Conservation (phyloP, 2,797 vertebrate species). For the Eospalax fontanierii region DNA sequence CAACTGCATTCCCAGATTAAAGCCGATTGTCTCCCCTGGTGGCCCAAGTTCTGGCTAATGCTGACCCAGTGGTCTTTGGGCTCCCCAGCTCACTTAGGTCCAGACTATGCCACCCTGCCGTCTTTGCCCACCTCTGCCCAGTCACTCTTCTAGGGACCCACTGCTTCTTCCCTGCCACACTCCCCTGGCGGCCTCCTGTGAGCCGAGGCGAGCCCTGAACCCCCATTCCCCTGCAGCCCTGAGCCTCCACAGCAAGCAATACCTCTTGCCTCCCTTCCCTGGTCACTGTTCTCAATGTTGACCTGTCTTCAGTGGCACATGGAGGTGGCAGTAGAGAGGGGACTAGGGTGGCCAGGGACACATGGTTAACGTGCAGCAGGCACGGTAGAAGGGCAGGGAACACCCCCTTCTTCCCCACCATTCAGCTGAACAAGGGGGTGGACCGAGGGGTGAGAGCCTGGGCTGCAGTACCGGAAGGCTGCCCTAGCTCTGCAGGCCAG, state of each 20-base stretch:
- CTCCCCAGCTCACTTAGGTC: background rate
- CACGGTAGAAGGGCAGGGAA: background rate
- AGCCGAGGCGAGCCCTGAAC: too few species aligned
- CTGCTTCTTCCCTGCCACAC: background rate
- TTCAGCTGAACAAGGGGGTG: background rate
- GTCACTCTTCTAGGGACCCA: background rate
- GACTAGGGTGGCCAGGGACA: background rate
- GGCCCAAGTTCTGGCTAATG: background rate
- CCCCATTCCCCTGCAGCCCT: too few species aligned
- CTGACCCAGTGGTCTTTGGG: background rate
- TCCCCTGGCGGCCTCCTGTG: background rate
- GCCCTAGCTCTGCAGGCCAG: background rate
- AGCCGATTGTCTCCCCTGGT: background rate
- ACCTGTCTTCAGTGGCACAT: background rate
- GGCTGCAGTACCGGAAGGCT: background rate
- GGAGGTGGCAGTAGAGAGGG: background rate
- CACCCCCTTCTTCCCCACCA: background rate
- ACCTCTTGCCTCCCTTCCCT: background rate
- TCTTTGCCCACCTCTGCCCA: background rate
- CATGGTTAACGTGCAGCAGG: background rate
- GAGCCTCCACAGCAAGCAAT: background rate
- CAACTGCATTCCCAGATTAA: background rate
- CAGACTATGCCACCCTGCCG: background rate
- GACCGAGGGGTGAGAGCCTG: background rate
- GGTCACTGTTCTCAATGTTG: background rate